These are phyloP conservation scores for Drosophila bunnanda DNA, from an alignment of 2,888 invertebrate genomes.

Conservation along the genomic window DNA sequence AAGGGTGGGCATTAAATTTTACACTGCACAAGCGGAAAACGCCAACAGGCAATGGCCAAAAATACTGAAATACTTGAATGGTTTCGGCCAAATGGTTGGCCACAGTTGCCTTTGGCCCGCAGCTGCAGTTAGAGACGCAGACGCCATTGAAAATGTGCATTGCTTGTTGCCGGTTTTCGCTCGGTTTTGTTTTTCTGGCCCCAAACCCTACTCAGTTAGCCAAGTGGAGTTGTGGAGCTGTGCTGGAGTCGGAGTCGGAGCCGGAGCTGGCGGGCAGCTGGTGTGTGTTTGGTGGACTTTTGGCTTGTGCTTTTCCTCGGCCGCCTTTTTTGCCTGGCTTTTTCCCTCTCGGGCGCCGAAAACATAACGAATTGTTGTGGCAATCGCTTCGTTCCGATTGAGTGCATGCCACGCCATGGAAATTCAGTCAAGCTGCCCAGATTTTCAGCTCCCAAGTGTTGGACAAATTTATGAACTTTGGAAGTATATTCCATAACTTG, in stretches of 20 bases:
- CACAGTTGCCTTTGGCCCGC: conserved; percentile 71
- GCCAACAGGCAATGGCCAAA: conserved; percentile 38
- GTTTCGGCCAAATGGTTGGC: conserved; percentile 58
- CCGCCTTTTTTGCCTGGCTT: conserved; percentile 15
- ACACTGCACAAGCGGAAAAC: conserved; percentile 42
- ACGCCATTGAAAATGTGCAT: conserved; percentile 71
- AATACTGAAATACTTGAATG: conserved; percentile 57
- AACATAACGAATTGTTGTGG: conserved; percentile 80
- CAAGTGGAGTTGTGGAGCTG: conserved; percentile 42
- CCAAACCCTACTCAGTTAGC: conserved; percentile 61
- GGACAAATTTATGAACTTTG: conserved; percentile 62
- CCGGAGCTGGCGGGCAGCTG: conserved; percentile 58
- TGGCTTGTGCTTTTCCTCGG: conserved; percentile 42
- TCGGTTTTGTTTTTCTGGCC: conserved; percentile 8
- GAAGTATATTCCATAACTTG: neutral
- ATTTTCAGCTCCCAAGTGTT: conserved; percentile 38
- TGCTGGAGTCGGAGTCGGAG: conserved; percentile 33
- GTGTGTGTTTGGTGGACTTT: conserved; percentile 26
- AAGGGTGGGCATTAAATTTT: conserved; percentile 54
- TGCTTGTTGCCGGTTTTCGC: conserved; percentile 36
- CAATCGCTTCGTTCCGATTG: conserved; percentile 84
- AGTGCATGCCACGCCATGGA: conserved; percentile 73
- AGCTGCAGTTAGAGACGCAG: conserved; percentile 68
- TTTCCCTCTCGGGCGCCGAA: conserved; percentile 63
- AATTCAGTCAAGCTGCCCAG: conserved; percentile 39